Conservation (phyloP, 2,888 invertebrate species). For the Psococerastis gibbosa region DNA sequence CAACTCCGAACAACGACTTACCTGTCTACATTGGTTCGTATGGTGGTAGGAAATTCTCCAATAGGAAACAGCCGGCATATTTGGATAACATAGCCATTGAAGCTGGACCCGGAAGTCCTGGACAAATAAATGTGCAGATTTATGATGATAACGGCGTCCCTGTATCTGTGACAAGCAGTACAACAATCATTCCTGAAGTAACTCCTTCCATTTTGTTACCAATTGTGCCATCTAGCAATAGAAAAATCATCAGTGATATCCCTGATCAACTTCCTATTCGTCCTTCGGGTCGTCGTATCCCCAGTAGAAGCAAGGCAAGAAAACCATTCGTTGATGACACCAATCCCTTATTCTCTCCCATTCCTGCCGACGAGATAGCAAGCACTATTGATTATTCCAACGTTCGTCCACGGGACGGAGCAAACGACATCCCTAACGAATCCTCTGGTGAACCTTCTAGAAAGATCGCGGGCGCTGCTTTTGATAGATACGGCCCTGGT, state of each 20-base stretch:
- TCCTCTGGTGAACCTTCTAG: conserved; percentile 18
- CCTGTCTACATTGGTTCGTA: not conserved
- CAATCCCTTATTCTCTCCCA: conserved; percentile 5
- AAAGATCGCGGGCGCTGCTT: conserved; percentile 29
- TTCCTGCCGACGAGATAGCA: conserved; percentile 13
- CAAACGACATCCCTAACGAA: conserved; percentile 23
- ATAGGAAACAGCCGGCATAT: not conserved
- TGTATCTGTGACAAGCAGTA: not conserved
- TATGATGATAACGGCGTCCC: not conserved
- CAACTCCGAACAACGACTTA: no score
- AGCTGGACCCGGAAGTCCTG: not conserved
- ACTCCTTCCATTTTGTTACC: not conserved
- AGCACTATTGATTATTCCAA: conserved; percentile 14
- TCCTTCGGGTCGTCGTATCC: conserved; percentile 1
- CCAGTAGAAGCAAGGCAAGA: not conserved
- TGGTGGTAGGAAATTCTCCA: not conserved
- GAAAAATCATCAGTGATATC: not conserved
- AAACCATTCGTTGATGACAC: not conserved
- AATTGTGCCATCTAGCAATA: not conserved
- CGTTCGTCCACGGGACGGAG: conserved; percentile 18
- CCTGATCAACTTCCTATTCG: not conserved
- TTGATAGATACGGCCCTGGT: conserved; percentile 42
- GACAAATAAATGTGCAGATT: not conserved
- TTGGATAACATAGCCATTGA: not conserved
- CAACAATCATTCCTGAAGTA: conserved; percentile 3